phyloP scores from a whole-genome alignment of 2,797 vertebrate species.

The Syngnathus rostellatus region DNA sequence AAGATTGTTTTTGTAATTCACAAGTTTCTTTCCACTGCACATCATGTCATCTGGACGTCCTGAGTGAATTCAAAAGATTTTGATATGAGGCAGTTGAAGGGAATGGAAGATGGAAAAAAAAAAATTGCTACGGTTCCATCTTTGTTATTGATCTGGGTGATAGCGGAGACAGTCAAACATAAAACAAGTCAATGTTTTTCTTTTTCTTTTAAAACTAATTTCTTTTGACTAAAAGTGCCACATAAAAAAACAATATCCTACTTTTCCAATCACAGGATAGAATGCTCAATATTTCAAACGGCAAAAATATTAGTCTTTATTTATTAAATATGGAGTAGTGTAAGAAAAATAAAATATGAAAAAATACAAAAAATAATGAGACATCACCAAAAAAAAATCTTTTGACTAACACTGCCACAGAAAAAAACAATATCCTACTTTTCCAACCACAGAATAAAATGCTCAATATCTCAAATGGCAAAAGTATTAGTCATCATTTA shows the following conservation, averaged over 20 bases:
- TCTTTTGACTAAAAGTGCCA: too few species aligned
- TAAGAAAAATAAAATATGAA: background rate
- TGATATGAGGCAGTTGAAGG: background rate
- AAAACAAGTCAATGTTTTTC: too few species aligned
- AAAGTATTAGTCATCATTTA: background rate
- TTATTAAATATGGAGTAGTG: background rate
- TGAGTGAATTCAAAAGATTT: background rate
- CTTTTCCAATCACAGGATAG: background rate
- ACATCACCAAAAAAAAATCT: background rate
- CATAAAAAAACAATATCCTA: background rate
- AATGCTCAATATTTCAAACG: background rate
- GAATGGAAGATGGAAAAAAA: too few species aligned
- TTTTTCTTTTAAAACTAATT: too few species aligned
- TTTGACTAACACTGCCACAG: too few species aligned
- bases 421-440: too few species aligned
- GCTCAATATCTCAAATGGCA: too few species aligned
- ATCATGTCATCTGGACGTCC: slow-evolving; percentile 2
- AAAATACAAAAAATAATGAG: background rate
- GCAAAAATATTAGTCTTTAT: background rate
- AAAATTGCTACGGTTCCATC: background rate
- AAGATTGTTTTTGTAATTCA: background rate
- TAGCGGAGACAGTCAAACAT: background rate
- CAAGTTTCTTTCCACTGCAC: slow-evolving; percentile 3
- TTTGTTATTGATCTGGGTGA: background rate
- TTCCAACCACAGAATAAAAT: too few species aligned